These are phyloP conservation scores for Tokudaia tokunoshimensis DNA, from an alignment of 2,797 vertebrate genomes.

Conservation along the genomic window DNA sequence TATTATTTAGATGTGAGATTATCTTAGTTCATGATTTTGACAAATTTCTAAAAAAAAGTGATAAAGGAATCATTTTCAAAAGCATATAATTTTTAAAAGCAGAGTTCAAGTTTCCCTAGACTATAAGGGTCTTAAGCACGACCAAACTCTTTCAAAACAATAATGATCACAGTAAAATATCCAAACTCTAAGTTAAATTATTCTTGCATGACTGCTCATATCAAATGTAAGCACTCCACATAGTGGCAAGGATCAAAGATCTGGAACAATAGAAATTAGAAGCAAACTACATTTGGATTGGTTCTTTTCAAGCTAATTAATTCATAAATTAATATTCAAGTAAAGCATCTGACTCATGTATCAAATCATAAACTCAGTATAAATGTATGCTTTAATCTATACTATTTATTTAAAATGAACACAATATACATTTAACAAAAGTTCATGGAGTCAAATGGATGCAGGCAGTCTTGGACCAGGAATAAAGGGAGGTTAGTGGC, in stretches of 20 bases:
- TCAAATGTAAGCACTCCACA: not conserved
- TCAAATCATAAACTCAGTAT: not conserved
- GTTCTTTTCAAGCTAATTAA: not conserved
- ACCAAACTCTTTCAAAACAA: not conserved
- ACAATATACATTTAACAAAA: not conserved
- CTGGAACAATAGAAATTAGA: not conserved
- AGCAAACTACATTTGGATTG: not conserved
- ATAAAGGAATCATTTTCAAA: slow-evolving; percentile 27
- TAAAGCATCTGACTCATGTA: slow-evolving; percentile 46
- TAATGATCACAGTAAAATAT: not conserved
- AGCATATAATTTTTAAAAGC: slow-evolving; percentile 44
- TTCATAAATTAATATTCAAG: slow-evolving; percentile 5
- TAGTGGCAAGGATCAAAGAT: not conserved
- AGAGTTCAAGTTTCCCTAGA: slow-evolving; percentile 21
- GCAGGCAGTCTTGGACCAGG: not conserved
- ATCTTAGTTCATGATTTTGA: not conserved
- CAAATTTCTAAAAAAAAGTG: slow-evolving; percentile 23
- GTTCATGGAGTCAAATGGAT: not conserved
- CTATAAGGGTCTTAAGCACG: not conserved
- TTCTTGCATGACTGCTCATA: not conserved
- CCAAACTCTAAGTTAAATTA: slow-evolving; percentile 2
- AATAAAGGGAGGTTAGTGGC: not conserved
- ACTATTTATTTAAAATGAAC: not conserved
- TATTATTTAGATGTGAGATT: not conserved
- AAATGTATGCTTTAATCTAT: not conserved